Evolutionary conservation across 2,113 vertebrate genomes (phyloP).

Genomic region (Fregetta grallaria): DNA sequence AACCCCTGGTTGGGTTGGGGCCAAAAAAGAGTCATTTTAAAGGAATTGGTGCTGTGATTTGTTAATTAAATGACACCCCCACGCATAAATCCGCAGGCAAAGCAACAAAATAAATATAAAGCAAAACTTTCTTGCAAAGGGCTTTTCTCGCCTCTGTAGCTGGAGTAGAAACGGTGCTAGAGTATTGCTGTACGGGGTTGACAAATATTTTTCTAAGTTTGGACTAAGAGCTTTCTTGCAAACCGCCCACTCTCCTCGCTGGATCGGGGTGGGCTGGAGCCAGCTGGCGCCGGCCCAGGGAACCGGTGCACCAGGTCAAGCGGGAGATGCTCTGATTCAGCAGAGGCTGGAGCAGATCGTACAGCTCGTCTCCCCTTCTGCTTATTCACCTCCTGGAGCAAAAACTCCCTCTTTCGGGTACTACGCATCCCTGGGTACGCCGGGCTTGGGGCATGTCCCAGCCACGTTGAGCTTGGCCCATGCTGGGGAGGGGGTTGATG

Average conservation of each 20-base stretch:
- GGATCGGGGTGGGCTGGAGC: not conserved
- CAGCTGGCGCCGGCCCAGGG: not conserved
- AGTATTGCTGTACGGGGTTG: not conserved
- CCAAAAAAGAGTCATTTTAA: not conserved
- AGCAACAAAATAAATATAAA: not conserved
- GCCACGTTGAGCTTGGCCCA: rapidly evolving
- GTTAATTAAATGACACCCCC: not conserved
- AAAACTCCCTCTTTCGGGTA: not conserved
- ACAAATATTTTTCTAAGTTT: conserved; percentile 34
- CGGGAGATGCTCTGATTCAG: conserved; percentile 2
- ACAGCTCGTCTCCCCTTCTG: not conserved
- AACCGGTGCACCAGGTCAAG: not conserved
- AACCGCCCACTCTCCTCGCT: not conserved
- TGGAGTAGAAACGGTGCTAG: not conserved
- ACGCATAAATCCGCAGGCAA: not conserved
- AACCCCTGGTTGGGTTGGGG: not conserved
- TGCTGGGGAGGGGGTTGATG: not conserved
- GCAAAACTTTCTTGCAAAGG: not conserved
- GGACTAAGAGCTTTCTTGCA: conserved; percentile 4
- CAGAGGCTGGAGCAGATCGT: not conserved
- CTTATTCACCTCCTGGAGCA: not conserved
- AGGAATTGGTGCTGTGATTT: not conserved
- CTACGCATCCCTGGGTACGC: rapidly evolving
- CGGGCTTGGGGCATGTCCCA: rapidly evolving
- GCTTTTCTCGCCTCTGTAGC: rapidly evolving